Conservation (phyloP, 2,797 vertebrate species). For the Anableps anableps region DNA sequence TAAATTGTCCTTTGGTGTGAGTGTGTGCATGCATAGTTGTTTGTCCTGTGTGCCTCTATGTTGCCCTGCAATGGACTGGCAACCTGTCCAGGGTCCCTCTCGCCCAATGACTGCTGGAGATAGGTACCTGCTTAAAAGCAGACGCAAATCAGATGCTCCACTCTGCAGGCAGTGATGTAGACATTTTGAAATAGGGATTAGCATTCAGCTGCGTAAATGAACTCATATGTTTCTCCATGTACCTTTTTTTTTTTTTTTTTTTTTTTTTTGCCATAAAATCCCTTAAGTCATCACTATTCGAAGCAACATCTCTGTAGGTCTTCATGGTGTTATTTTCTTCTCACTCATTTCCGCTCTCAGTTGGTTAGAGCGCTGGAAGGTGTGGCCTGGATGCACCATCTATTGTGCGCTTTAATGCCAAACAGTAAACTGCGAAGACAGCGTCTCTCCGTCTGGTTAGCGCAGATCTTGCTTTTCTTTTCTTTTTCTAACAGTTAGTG, state of each 20-base stretch:
- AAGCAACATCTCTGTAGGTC: neutral
- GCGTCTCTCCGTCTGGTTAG: neutral
- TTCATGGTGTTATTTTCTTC: neutral
- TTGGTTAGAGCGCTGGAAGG: conserved; percentile 68
- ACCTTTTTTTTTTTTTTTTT: no score
- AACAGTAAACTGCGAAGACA: conserved; percentile 27
- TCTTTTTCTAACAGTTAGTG: neutral
- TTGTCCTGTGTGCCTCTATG: no score
- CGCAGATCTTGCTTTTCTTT: neutral
- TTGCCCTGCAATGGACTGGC: no score
- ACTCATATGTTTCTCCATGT: neutral
- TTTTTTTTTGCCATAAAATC: no score
- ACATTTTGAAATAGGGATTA: neutral
- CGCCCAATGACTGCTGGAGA: no score
- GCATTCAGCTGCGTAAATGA: neutral
- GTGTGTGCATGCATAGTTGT: no score
- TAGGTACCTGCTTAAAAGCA: neutral
- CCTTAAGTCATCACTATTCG: neutral
- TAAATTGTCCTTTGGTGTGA: no score
- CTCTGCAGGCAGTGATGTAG: neutral
- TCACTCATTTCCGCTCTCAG: conserved; percentile 34
- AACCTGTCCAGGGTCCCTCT: no score
- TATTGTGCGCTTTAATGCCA: conserved; percentile 47
- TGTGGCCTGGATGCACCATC: conserved; percentile 68
- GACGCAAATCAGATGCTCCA: neutral